phyloP scores from a whole-genome alignment of 2,113 vertebrate genomes.

The Brachypteracias leptosomus region DNA sequence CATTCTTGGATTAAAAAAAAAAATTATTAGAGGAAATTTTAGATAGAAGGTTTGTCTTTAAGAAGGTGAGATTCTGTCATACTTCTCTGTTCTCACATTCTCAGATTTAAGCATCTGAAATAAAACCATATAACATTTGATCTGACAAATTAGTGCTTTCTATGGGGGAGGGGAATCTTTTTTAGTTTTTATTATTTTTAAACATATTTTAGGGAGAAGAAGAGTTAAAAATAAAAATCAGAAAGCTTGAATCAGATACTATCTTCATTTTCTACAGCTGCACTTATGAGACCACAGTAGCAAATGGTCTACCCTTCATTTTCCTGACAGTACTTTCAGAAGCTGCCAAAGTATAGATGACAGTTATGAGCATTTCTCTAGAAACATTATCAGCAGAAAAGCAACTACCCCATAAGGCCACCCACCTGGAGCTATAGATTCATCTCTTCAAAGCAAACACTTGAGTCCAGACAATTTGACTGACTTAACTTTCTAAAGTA shows the following conservation, averaged over 20 bases:
- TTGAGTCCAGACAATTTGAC: not conserved
- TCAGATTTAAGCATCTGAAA: not conserved
- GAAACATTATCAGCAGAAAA: constrained; percentile 46
- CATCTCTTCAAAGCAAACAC: not conserved
- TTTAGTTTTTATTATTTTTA: not conserved
- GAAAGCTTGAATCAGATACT: not conserved
- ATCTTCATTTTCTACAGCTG: not conserved
- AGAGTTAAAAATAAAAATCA: not conserved
- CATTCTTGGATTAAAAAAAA: not conserved
- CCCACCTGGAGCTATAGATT: not conserved
- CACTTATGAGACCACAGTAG: not conserved
- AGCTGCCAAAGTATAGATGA: not conserved
- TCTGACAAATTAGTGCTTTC: not conserved
- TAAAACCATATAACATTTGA: not conserved
- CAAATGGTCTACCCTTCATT: constrained; percentile 13
- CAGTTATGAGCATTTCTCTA: not conserved
- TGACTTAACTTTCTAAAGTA: not conserved
- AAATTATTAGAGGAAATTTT: not conserved
- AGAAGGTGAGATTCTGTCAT: not conserved
- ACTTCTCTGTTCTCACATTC: not conserved
- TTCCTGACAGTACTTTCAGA: constrained; percentile 5
- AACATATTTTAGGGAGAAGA: not conserved
- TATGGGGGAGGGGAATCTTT: not conserved
- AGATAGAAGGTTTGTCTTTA: not conserved
- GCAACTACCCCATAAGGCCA: not conserved